Evolutionary conservation across 1,140 invertebrate genomes (phyloP), one percentile per base, ranked within the genome.

Genomic region (Druon quercuslanigerum): DNA sequence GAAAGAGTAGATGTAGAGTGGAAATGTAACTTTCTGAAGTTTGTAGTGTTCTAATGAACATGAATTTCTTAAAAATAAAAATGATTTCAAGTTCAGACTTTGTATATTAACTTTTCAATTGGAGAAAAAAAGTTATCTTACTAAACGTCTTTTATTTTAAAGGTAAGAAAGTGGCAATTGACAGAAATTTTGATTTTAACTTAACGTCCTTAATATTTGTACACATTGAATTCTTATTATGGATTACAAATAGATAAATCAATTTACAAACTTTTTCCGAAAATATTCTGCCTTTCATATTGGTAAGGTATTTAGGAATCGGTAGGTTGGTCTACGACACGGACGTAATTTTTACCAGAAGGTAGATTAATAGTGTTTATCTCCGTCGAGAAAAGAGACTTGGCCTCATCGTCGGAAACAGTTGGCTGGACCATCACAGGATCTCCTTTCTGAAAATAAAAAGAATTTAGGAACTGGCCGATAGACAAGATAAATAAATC

Each of bases 361-460:
- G 97, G 97, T 72, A 98, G 86, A 13, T 91, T 87, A 8, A 95
- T 85, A 14, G 93, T 93, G n/a, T 93, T 93, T 3, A 94, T 89
- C 20, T 94, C 94, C 20, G 94, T 91, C 0, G 95, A 95, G 87
- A 97, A 98, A 11, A 95, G 85, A 52, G 91, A 91, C 1, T 91
- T 87, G 0, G 95, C 92, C 82, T 97, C 95, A 11, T 95, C 94
- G 1, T 94, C 91, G 7, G 93, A 92, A 1, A 98, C 89, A 6
- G 92, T 94, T 9, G 97, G 97, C 60, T 97, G 87, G 57, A 98
- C 94, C 96, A 98, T 98, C 78, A 96, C 97, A 13, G 95, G 92
- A 13, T 94, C 93, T 40, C 97, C 97, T 88, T 87, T 87, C 94
- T 95, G 80, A 79, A 82, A 79, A 33, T 2, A 25, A 77, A 79